Conservation (phyloP, 2,797 vertebrate species). For the Myiotriccus ornatus region DNA sequence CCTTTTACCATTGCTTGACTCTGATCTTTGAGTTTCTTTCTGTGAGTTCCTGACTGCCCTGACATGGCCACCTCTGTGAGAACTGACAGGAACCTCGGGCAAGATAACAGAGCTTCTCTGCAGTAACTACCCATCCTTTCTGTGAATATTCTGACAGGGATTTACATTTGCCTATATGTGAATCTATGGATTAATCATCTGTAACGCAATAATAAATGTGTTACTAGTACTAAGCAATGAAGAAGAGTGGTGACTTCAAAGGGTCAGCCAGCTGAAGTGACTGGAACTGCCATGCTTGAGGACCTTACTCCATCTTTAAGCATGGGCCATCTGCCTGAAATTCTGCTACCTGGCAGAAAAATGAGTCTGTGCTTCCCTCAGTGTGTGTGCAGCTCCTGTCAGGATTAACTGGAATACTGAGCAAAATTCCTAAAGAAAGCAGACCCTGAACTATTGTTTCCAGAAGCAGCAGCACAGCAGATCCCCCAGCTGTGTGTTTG, state of each 20-base stretch:
- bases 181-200: neutral
- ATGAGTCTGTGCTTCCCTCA: neutral
- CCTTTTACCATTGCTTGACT: neutral
- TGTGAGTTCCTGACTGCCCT: neutral
- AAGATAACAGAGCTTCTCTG: neutral
- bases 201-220: neutral
- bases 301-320: neutral
- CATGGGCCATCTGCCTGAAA: neutral
- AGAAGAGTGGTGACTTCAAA: neutral
- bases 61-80: neutral
- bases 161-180: neutral
- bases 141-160: neutral
- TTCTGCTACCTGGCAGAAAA: neutral
- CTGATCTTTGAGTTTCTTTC: neutral
- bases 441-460: conserved; percentile 9
- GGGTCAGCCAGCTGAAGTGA: neutral
- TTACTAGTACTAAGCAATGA: neutral
- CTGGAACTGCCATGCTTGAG: neutral
- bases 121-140: neutral
- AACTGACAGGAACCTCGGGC: neutral
- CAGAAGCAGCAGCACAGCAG: neutral
- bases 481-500: neutral
- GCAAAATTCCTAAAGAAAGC: neutral
- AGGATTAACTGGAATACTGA: neutral
- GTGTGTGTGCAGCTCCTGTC: neutral